Conservation (phyloP, 2,888 invertebrate species). For the Philopedon plagiatum region DNA sequence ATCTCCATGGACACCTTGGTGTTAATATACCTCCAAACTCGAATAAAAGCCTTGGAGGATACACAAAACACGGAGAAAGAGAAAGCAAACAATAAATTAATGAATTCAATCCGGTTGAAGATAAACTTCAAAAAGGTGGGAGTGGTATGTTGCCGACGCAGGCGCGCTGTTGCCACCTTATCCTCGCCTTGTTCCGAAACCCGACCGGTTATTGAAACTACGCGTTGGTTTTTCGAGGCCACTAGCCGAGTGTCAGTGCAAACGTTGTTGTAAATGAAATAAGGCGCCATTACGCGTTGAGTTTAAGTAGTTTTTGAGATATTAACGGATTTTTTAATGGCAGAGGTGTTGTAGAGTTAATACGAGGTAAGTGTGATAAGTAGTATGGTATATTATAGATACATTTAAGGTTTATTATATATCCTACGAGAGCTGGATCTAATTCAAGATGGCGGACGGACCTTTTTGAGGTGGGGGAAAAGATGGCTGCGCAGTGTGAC, state of each 20-base stretch:
- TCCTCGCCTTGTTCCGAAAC: slow-evolving; percentile 9
- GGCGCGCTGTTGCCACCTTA: slow-evolving; percentile 19
- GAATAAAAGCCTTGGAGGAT: slow-evolving; percentile 20
- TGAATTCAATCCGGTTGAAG: slow-evolving; percentile 27
- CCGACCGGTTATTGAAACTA: slow-evolving; percentile 21
- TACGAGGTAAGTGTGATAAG: slow-evolving; percentile 4
- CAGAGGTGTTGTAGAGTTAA: neutral
- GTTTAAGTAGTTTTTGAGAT: slow-evolving; percentile 18
- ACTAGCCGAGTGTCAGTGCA: slow-evolving; percentile 3
- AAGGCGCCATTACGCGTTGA: neutral
- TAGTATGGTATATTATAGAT: neutral
- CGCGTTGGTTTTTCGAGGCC: slow-evolving; percentile 29
- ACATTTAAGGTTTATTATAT: neutral
- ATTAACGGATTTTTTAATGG: neutral
- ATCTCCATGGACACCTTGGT: slow-evolving; percentile 13
- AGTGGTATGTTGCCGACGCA: slow-evolving; percentile 26
- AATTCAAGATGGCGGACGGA: slow-evolving; percentile 18
- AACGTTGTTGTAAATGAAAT: slow-evolving; percentile 6
- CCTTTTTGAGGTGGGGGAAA: neutral
- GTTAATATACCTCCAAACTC: slow-evolving; percentile 3
- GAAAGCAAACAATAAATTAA: slow-evolving; percentile 30
- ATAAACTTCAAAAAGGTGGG: slow-evolving; percentile 28
- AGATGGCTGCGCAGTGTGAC: slow-evolving; percentile 2
- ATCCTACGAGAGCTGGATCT: neutral
- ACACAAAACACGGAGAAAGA: slow-evolving; percentile 21